Evolutionary conservation across 1,140 invertebrate genomes (phyloP), one percentile per base, ranked within the genome.

Genomic region (Heliothis subflexa): DNA sequence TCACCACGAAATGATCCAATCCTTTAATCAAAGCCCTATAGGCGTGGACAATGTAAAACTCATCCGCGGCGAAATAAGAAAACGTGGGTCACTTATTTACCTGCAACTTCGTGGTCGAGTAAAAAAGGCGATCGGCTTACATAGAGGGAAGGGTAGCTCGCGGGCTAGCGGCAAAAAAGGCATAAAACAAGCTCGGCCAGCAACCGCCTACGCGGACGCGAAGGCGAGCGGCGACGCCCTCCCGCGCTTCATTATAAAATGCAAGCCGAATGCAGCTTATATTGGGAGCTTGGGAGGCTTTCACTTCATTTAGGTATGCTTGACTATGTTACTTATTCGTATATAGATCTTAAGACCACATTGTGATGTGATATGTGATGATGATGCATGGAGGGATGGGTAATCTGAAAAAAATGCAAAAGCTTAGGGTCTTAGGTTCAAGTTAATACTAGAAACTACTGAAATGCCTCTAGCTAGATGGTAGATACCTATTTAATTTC

Each of bases 61-160:
- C 85, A 82, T 85, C 73, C 85, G 79, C 86, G 77, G 85, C 85
- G 84, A 90, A 89, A 88, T 87, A 90, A 89, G 87, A 93, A 91
- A 91, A 90, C 89, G 84, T 82, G 86, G 80, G 85, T 85, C 86
- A 82, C 84, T 40, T 89, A 92, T 93, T 89, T 93, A 93, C 91
- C 91, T 93, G 88, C 86, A 84, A 89, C 83, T 86, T 85, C 85
- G 85, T 79, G 78, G 78, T 74, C 50, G 82, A 91, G 89, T 89
- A 91, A 91, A 90, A 83, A 89, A 89, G 80, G 80, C 83, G 79
- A 86, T 85, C 73, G 84, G 80, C 80, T 79, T 90, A 88, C 85
- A 91, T 88, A 90, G 86, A 86, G 83, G 75, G 76, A 91, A 91
- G 91, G 91, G 88, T 91, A 88, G 73, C 68, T 66, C 62, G 62